These are phyloP conservation scores for Aquatica leii DNA, from an alignment of 2,888 invertebrate species.

Conservation along the genomic window DNA sequence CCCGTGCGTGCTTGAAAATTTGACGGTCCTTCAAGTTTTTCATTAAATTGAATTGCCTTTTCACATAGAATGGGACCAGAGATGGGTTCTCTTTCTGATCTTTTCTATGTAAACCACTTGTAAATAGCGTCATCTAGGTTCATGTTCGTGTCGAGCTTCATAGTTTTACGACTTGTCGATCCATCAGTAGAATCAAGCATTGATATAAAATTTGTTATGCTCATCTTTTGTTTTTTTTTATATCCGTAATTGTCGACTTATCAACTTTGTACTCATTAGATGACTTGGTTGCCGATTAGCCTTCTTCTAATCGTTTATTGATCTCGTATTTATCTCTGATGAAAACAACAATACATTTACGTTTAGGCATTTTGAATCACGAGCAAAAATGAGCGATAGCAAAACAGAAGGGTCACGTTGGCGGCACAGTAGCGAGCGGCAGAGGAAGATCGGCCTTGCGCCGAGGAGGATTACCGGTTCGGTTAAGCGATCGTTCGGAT, in stretches of 20 bases:
- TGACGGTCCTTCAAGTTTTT: not conserved
- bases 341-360: constrained; percentile 14
- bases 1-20: constrained; percentile 32
- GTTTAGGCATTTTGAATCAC: constrained; percentile 15
- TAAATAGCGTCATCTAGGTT: constrained; percentile 24
- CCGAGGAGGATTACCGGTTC: not conserved
- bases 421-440: not conserved
- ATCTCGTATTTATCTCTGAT: constrained; percentile 18
- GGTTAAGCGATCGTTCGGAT: constrained; percentile 14
- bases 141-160: constrained; percentile 17
- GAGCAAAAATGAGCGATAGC: not conserved
- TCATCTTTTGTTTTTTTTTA: constrained; percentile 15
- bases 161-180: constrained; percentile 21
- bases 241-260: constrained; percentile 18
- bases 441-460: not conserved
- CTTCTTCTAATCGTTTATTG: constrained; percentile 16
- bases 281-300: constrained; percentile 10
- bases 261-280: constrained; percentile 16
- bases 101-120: constrained; percentile 29
- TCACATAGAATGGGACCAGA: constrained; percentile 36
- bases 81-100: constrained; percentile 28
- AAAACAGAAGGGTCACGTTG: not conserved
- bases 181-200: constrained; percentile 17
- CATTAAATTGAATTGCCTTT: constrained; percentile 25
- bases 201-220: constrained; percentile 1